Base-by-base conservation (phyloP, 2,113 vertebrate species). In the Mus spicilegus region DNA sequence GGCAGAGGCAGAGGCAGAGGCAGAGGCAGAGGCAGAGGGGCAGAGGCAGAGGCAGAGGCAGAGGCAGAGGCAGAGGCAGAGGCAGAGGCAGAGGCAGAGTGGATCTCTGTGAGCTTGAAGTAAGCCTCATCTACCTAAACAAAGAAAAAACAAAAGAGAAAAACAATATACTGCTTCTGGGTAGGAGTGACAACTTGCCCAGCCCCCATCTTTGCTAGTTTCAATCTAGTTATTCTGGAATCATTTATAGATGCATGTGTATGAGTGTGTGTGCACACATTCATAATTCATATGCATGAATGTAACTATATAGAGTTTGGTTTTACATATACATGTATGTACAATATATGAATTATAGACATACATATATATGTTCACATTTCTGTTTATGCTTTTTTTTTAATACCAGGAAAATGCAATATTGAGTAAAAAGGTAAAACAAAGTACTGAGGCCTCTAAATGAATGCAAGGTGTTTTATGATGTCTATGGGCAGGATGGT, bases 391-490 rank as follows among this genome's bases (percentile, higher is more conserved):
- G 28, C 4, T 51, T 63, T 69, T 73, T 73, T 97, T 94, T 14
- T 49, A 49, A 92, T 26, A 84, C 2, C 63, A 95, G 56, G 49
- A 92, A 90, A 70, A 61, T 61, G 20, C 2, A 95, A 28, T 63
- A 11, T 67, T 70, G 46, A 51, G 39, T 69, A 90, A 85, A 93
- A 90, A 80, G 95, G 16, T 7, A 85, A 97, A 90, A 92, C 19
- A 80, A 42, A 77, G 46, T 77, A 63, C 70, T 84, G 82, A n/a
- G 75, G n/a, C 3, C n/a, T 90, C 24, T 82, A 17, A 33, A 30
- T 16, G 80, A 89, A 30, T 26, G 20, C 22, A 22, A 49, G 24
- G 70, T 61, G 54, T 51, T 96, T 84, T 58, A 36, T 69, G 80
- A 77, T 26, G 58, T 70, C 16, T 69, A 4, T 69, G 67, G 30